A percentile compares a stretch with the other conserved stretches of the same genome.
Conservation (phyloP, 2,797 vertebrate genomes). For the Octomys mimax region DNA sequence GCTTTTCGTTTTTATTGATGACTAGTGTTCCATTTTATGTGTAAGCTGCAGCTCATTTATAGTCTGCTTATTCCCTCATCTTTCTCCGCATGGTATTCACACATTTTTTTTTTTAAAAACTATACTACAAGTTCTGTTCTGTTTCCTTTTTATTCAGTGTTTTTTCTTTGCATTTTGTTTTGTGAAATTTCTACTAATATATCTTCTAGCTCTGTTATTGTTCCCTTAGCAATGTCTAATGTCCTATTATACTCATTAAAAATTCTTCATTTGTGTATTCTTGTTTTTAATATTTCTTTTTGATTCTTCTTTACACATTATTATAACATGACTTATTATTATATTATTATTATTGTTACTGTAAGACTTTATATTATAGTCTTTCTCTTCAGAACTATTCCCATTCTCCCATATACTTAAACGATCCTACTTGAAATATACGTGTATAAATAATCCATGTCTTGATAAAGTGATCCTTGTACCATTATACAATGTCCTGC, state of each 20-base stretch:
- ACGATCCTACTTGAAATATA: not conserved
- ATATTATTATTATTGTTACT: no score
- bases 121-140: not conserved
- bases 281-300: not conserved
- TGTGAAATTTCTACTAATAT: not conserved
- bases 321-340: not conserved
- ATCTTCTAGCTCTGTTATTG: not conserved
- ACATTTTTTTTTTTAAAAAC: not conserved
- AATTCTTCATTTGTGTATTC: not conserved
- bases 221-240: not conserved
- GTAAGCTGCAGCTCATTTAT: not conserved
- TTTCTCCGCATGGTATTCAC: not conserved
- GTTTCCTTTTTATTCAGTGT: not conserved
- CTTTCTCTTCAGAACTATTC: not conserved
- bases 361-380: not conserved
- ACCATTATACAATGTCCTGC: not conserved
- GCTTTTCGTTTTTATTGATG: not conserved
- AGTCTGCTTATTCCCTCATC: not conserved
- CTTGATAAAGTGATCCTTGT: not conserved
- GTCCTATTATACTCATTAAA: not conserved
- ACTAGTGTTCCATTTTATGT: not conserved
- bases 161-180: not conserved
- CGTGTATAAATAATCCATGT: not conserved
- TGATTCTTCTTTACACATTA: not conserved
- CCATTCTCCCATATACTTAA: not conserved